Evolutionary conservation across 1,140 invertebrate genomes (phyloP).

Genomic region (Archivesica marissinica): DNA sequence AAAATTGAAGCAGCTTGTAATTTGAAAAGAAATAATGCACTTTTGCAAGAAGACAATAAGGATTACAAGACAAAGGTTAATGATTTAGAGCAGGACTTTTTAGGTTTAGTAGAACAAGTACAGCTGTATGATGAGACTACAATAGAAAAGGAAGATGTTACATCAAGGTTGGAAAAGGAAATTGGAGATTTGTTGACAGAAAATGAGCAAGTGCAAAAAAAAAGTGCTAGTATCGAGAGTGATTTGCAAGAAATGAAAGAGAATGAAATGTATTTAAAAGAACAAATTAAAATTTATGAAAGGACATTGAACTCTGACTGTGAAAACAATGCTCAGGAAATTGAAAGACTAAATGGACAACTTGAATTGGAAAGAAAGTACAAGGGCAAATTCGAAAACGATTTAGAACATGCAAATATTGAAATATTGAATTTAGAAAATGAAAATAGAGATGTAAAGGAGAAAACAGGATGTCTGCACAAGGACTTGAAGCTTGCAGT

Average conservation of each 20-base stretch:
- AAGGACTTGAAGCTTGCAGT: not conserved
- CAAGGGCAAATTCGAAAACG: conserved; percentile 44
- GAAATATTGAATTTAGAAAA: not conserved
- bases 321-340: not conserved
- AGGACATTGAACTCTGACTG: not conserved
- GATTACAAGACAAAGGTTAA: conserved; percentile 3
- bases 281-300: conserved; percentile 53
- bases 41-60: not conserved
- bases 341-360: conserved; percentile 28
- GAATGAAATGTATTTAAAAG: conserved; percentile 33
- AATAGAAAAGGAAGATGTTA: conserved; percentile 25
- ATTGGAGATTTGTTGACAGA: not conserved
- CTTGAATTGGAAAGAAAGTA: conserved; percentile 60
- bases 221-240: conserved; percentile 20
- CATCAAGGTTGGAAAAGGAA: conserved; percentile 2
- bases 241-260: conserved; percentile 10
- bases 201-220: conserved; percentile 5
- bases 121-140: conserved; percentile 2
- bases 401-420: conserved; percentile 35
- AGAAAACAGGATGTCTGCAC: not conserved
- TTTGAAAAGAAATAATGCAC: not conserved
- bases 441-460: conserved; percentile 18
- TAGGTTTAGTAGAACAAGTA: conserved; percentile 8
- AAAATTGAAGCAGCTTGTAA: no score
- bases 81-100: conserved; percentile 21